Conservation (phyloP, 2,797 vertebrate genomes). For the Coreius guichenoti region DNA sequence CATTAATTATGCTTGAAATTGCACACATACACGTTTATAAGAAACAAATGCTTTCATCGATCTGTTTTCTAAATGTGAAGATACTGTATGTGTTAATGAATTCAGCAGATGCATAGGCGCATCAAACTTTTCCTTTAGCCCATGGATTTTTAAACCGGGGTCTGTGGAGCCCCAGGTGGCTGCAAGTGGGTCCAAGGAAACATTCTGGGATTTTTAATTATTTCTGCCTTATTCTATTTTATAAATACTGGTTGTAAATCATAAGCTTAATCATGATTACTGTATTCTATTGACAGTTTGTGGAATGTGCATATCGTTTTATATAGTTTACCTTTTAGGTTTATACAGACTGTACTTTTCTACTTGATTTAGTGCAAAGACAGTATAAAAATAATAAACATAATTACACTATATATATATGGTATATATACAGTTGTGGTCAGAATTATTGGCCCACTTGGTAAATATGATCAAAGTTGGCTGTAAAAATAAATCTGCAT, state of each 20-base stretch:
- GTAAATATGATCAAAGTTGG: too few species aligned
- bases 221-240: neutral
- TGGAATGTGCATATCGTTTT: neutral
- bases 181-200: neutral
- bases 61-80: neutral
- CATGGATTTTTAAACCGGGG: neutral
- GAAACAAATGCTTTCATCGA: neutral
- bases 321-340: neutral
- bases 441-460: too few species aligned
- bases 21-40: conserved; percentile 19
- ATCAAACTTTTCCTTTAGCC: neutral
- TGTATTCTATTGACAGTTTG: neutral
- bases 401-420: neutral
- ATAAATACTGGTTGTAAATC: neutral
- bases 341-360: neutral
- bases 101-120: neutral
- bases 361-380: neutral
- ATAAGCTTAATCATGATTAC: neutral
- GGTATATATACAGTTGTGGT: too few species aligned
- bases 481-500: too few species aligned
- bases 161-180: neutral
- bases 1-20: neutral
- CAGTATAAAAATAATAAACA: too few species aligned
- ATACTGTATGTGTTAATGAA: neutral
- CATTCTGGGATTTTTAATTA: neutral